These are phyloP conservation scores for Brachionus asplanchnoidis DNA, from an alignment of 1,140 invertebrate genomes.

Conservation along the genomic window DNA sequence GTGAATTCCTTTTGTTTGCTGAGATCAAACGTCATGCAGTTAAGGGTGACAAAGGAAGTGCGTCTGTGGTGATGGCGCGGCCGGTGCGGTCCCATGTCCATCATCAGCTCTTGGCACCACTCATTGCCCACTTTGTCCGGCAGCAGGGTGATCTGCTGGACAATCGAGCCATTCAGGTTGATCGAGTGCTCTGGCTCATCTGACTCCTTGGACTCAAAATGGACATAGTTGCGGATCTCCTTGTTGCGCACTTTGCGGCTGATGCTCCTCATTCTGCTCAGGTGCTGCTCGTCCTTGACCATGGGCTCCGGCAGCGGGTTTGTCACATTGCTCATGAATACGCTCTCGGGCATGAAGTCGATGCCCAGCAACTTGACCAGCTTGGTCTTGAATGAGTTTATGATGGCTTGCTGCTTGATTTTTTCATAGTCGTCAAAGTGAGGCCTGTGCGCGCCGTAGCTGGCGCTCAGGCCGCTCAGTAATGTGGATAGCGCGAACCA, in stretches of 20 bases:
- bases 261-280: neutral
- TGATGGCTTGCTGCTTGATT: constrained; percentile 3
- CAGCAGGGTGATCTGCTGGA: neutral
- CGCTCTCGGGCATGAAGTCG: neutral
- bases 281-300: neutral
- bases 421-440: neutral
- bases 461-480: neutral
- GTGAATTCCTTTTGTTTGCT: neutral
- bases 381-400: neutral
- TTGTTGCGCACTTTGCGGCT: neutral
- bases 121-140: neutral
- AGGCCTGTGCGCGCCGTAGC: neutral
- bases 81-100: neutral
- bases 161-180: neutral
- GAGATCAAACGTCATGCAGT: neutral
- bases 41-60: neutral
- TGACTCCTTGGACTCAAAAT: neutral
- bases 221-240: neutral
- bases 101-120: neutral
- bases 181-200: neutral
- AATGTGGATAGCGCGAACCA: neutral
- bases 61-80: neutral
- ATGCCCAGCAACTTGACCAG: constrained; percentile 2
- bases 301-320: constrained; percentile 4
- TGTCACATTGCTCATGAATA: neutral